Conservation (phyloP, 2,888 invertebrate genomes). For the Corythucha ciliata region DNA sequence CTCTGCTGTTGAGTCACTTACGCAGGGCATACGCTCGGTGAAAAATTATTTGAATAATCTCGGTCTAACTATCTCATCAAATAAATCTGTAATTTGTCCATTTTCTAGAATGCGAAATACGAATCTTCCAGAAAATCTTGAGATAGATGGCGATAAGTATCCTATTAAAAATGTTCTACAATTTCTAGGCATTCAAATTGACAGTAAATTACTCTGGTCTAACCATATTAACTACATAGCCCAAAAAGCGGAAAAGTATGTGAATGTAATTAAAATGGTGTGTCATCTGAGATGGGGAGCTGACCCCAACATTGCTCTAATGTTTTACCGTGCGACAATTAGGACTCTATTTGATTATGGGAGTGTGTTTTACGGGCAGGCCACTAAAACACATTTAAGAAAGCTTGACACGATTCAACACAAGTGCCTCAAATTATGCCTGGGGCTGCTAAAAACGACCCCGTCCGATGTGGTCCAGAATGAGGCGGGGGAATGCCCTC, state of each 20-base stretch:
- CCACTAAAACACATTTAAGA: not conserved
- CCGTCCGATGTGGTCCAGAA: too few relatives aligned
- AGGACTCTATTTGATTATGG: constrained; percentile 7
- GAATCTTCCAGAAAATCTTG: not conserved
- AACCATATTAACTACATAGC: constrained; percentile 1
- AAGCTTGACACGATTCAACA: too few relatives aligned
- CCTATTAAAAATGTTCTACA: not conserved
- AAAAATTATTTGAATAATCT: not conserved
- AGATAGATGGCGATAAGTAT: constrained; percentile 5
- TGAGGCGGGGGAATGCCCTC: too few relatives aligned
- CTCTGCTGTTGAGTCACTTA: not conserved
- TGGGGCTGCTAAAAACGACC: too few relatives aligned
- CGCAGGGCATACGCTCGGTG: not conserved
- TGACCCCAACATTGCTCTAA: constrained; percentile 3
- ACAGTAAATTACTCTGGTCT: constrained; percentile 1
- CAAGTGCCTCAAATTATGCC: too few relatives aligned
- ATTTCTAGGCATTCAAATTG: constrained; percentile 10
- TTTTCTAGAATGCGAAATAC: constrained; percentile 18
- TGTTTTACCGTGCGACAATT: constrained; percentile 7
- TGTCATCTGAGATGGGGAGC: constrained; percentile 1
- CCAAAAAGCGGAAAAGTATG: not conserved
- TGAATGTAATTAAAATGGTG: constrained; percentile 4
- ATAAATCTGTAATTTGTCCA: constrained; percentile 6
- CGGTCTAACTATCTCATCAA: constrained; percentile 8
- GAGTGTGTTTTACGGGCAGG: not conserved